These are phyloP conservation scores for Phocoena phocoena DNA, from an alignment of 2,113 vertebrate species.

Conservation along the genomic window DNA sequence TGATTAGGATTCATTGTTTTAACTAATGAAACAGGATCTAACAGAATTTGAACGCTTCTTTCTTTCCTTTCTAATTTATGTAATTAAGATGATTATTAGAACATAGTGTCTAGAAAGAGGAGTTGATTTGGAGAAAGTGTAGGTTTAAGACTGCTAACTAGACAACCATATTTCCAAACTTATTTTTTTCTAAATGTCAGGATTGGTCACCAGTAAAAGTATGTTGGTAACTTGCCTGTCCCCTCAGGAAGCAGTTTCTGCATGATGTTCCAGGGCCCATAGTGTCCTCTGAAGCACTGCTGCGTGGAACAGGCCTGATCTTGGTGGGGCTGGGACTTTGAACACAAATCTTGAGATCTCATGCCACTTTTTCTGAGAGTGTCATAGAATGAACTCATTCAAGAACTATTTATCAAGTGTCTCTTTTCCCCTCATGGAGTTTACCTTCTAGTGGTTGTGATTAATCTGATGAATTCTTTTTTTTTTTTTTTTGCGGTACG, in stretches of 20 bases:
- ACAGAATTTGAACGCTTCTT: background rate
- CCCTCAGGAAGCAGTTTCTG: background rate
- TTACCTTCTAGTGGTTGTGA: background rate
- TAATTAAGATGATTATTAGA: constrained; percentile 59
- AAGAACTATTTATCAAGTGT: background rate
- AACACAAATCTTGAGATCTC: background rate
- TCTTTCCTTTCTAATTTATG: constrained; percentile 43
- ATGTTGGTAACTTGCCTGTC: background rate
- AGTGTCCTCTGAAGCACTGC: background rate
- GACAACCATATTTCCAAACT: constrained; percentile 29
- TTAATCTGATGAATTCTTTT: background rate
- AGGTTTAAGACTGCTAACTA: constrained; percentile 37
- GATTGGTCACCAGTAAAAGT: constrained; percentile 15
- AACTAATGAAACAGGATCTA: constrained; percentile 49
- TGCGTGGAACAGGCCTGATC: background rate
- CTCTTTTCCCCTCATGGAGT: background rate
- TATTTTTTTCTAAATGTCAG: constrained; percentile 59
- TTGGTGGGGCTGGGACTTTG: background rate
- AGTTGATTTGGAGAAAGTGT: constrained; percentile 65
- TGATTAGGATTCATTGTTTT: constrained; percentile 32
- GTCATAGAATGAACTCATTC: background rate
- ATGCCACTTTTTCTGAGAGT: background rate
- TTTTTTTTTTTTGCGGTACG: too few species aligned
- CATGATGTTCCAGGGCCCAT: background rate
- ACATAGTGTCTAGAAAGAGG: constrained; percentile 40